Percentiles rank a stretch among this genome's conserved stretches.
Conservation (phyloP, 2,113 vertebrate genomes). For the Scalopus aquaticus region DNA sequence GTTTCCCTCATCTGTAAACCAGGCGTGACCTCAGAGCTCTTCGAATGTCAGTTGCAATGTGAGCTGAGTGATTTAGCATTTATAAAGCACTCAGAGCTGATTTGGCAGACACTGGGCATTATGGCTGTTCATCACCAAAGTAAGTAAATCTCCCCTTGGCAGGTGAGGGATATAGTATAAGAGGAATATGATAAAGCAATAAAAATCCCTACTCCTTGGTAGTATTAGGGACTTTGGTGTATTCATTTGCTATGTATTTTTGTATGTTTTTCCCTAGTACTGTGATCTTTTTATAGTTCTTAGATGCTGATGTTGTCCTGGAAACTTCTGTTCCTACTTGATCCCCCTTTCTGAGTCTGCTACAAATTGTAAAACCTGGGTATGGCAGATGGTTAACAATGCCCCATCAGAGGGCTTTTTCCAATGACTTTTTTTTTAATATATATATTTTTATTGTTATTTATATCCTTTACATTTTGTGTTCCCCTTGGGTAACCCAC, state of each 20-base stretch:
- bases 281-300: neutral
- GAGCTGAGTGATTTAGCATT: neutral
- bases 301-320: neutral
- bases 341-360: neutral
- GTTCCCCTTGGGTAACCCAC: too few relatives aligned
- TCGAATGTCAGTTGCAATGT: neutral
- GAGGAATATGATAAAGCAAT: neutral
- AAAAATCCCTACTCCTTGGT: neutral
- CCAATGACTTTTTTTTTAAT: too few relatives aligned
- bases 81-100: neutral
- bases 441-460: too few relatives aligned
- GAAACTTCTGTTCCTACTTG: neutral
- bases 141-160: neutral
- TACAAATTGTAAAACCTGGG: neutral
- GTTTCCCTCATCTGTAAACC: neutral
- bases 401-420: neutral
- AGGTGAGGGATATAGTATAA: neutral
- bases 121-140: neutral
- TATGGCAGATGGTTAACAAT: constrained; percentile 5
- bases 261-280: neutral
- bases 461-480: too few relatives aligned
- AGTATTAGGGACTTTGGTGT: neutral
- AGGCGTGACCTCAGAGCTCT: neutral
- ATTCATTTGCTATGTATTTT: neutral
- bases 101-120: neutral